Conservation (phyloP, 1,140 invertebrate genomes). For the Apis laboriosa region DNA sequence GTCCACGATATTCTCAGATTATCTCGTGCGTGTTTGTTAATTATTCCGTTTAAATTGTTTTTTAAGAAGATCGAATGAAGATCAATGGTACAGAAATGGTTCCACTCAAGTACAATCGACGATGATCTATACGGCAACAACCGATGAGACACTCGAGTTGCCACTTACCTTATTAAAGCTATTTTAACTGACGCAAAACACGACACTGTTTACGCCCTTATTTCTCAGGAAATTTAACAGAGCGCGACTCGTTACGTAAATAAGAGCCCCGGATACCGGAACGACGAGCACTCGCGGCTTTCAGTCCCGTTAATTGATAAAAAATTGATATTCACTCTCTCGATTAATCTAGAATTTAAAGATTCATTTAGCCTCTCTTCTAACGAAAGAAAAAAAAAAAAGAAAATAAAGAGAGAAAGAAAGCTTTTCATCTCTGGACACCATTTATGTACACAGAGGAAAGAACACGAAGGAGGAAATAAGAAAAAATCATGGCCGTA, state of each 20-base stretch:
- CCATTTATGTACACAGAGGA: not conserved
- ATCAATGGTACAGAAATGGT: conserved; percentile 36
- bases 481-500: not conserved
- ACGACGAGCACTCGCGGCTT: not conserved
- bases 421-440: not conserved
- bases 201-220: conserved; percentile 48
- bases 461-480: not conserved
- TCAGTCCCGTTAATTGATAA: conserved; percentile 13
- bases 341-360: conserved; percentile 14
- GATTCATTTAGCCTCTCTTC: not conserved
- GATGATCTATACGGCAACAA: conserved; percentile 18
- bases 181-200: conserved; percentile 39
- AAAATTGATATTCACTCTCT: conserved; percentile 5
- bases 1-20: too few relatives aligned
- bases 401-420: not conserved
- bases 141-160: conserved; percentile 44
- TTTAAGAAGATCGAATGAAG: not conserved
- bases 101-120: conserved; percentile 34
- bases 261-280: conserved; percentile 6
- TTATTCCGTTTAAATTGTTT: conserved; percentile 7
- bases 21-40: not conserved
- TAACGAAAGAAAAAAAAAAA: not conserved
- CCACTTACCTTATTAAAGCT: conserved; percentile 46
- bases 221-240: conserved; percentile 32
- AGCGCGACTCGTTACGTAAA: conserved; percentile 47